Percentiles rank a stretch among this genome's conserved stretches.
Conservation (phyloP, 2,888 invertebrate genomes). For the Campoletis raptor region DNA sequence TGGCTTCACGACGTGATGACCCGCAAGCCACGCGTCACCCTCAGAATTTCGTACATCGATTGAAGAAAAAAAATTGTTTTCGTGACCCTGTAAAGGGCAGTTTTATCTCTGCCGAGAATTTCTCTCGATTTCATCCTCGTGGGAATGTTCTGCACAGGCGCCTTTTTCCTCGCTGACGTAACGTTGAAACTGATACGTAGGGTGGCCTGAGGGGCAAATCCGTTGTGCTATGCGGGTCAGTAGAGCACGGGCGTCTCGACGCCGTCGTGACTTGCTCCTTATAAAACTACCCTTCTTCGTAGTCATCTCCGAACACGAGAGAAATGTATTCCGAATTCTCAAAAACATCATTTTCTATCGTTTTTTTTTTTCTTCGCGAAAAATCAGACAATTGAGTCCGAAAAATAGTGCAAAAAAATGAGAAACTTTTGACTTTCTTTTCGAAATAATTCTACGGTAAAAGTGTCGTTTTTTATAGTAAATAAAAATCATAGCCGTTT, state of each 20-base stretch:
- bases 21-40: not conserved
- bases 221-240: slow-evolving; percentile 79
- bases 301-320: slow-evolving; percentile 17
- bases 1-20: not conserved
- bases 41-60: not conserved
- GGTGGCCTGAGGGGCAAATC: slow-evolving; percentile 62
- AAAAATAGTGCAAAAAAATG: slow-evolving; percentile 1
- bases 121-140: slow-evolving; percentile 19
- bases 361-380: not conserved
- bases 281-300: slow-evolving; percentile 31
- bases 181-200: slow-evolving; percentile 62
- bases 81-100: not conserved
- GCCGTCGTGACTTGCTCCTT: slow-evolving; percentile 59
- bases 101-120: not conserved
- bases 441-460: not conserved
- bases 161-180: slow-evolving; percentile 70
- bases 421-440: not conserved
- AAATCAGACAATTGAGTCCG: not conserved
- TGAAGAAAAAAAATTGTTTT: not conserved
- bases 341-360: not conserved
- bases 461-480: not conserved
- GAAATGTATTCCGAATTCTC: slow-evolving; percentile 6
- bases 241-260: slow-evolving; percentile 77
- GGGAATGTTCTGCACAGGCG: slow-evolving; percentile 71
- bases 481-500: not conserved